These are phyloP conservation scores for Choloepus hoffmanni DNA, from an alignment of 2,113 vertebrate genomes.

Conservation along the genomic window DNA sequence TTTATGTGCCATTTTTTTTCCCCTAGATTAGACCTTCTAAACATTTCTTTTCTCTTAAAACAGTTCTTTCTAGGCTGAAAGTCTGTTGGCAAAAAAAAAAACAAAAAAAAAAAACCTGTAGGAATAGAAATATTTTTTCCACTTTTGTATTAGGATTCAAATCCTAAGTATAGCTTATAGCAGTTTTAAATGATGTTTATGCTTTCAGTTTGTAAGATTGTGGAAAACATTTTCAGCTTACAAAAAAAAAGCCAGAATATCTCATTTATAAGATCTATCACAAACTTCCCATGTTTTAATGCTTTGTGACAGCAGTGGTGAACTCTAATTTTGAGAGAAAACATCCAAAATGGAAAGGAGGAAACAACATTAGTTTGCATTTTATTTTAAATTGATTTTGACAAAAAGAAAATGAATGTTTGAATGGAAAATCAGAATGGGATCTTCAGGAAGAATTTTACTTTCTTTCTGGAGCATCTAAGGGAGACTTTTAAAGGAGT, in stretches of 20 bases:
- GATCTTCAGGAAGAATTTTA: background rate
- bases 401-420: conserved; percentile 59
- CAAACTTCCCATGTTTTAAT: conserved; percentile 11
- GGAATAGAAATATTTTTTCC: background rate
- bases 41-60: background rate
- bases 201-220: background rate
- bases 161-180: background rate
- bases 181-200: background rate
- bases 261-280: background rate
- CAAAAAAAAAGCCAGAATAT: conserved; percentile 25
- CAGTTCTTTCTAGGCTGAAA: conserved; percentile 15
- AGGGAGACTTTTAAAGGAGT: background rate
- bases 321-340: conserved; percentile 29
- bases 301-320: background rate
- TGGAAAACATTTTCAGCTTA: conserved; percentile 20
- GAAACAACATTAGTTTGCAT: conserved; percentile 17
- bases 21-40: background rate
- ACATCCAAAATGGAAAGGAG: background rate
- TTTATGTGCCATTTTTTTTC: background rate
- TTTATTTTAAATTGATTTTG: conserved; percentile 63
- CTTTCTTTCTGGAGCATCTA: conserved; percentile 47
- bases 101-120: background rate
- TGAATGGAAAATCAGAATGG: conserved; percentile 33
- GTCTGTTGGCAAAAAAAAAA: background rate
- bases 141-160: background rate